Evolutionary conservation across 1,140 invertebrate genomes (phyloP).

Genomic region (Drosophila chauvacae): DNA sequence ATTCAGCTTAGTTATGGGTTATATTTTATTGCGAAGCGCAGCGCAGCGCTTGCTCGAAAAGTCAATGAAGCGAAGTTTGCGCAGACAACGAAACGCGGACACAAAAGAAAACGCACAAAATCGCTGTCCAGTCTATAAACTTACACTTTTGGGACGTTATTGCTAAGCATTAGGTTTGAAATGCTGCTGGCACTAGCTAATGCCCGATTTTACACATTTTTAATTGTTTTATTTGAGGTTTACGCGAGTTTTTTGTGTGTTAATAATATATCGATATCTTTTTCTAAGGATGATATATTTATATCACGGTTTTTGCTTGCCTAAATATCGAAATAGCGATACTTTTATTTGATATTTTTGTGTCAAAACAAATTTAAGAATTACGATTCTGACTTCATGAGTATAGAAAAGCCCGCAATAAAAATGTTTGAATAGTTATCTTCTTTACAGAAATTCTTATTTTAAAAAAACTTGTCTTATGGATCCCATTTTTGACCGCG

Average conservation of each 20-base stretch:
- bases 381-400: no score
- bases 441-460: no score
- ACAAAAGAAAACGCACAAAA: conserved; percentile 74
- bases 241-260: conserved; percentile 43
- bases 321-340: no score
- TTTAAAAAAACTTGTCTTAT: no score
- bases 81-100: conserved; percentile 65
- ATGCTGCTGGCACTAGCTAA: conserved; percentile 16
- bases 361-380: no score
- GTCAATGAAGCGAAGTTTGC: conserved; percentile 76
- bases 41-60: conserved; percentile 54
- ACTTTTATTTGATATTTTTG: no score
- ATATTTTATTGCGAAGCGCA: conserved; percentile 19
- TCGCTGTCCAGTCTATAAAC: conserved; percentile 17
- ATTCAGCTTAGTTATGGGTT: conserved; percentile 13
- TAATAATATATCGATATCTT: conserved; percentile 9
- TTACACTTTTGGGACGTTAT: conserved; percentile 42
- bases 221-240: conserved; percentile 36
- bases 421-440: no score
- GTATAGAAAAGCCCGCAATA: no score
- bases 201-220: conserved; percentile 16
- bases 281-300: no score
- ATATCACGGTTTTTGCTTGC: no score
- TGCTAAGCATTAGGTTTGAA: conserved; percentile 1
- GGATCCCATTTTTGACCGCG: no score